phyloP scores from a whole-genome alignment of 2,113 vertebrate species.

The Geococcyx californianus region DNA sequence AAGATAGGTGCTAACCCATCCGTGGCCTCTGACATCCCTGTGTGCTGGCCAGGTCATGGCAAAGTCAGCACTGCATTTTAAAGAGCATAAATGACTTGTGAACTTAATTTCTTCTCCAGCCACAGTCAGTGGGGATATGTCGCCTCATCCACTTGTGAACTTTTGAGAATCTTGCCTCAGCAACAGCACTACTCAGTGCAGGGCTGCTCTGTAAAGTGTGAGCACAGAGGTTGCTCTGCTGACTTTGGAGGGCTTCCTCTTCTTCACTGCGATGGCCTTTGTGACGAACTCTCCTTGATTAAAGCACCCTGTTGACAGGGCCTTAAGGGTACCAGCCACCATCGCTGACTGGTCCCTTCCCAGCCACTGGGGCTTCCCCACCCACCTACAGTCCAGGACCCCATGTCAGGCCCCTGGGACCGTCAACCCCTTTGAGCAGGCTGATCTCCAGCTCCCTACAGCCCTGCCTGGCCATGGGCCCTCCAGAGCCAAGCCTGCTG shows the following conservation, averaged over 20 bases:
- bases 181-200: background rate
- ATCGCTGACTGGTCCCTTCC: background rate
- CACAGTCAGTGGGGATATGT: background rate
- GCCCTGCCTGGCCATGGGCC: fast-evolving
- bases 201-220: background rate
- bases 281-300: fast-evolving
- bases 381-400: background rate
- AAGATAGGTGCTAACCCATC: background rate
- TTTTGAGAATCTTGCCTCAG: background rate
- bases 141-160: background rate
- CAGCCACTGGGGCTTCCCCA: fast-evolving
- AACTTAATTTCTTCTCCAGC: background rate
- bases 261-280: background rate
- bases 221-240: background rate
- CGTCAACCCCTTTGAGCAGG: fast-evolving
- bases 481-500: too few species aligned
- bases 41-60: background rate
- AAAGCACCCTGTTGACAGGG: background rate
- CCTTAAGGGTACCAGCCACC: background rate
- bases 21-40: background rate
- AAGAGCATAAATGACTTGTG: background rate
- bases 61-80: background rate
- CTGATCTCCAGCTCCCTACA: background rate
- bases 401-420: background rate
- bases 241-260: background rate